Evolutionary conservation across 2,888 invertebrate genomes (phyloP).

Genomic region (Andrena hattorfiana): DNA sequence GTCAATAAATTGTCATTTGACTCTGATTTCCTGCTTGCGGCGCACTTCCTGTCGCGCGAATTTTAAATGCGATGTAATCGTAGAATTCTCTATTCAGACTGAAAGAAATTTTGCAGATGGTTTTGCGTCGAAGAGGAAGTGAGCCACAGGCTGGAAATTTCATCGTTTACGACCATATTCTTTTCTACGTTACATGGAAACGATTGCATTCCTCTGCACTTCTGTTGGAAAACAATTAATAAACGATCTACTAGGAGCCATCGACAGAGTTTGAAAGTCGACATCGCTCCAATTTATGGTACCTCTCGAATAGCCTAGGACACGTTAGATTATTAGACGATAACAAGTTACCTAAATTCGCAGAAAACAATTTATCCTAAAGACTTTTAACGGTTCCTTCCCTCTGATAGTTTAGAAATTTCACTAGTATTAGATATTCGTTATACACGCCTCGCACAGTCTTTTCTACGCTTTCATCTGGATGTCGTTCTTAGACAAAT

Average conservation of each 20-base stretch:
- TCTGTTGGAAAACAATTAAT: conserved; percentile 26
- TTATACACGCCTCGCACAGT: conserved; percentile 1
- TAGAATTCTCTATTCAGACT: neutral
- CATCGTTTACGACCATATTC: neutral
- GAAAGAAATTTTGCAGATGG: neutral
- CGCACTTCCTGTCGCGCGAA: neutral
- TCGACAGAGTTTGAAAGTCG: conserved; percentile 33
- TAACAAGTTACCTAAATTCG: conserved; percentile 55
- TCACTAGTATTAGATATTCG: conserved; percentile 43
- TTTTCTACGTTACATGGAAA: conserved; percentile 29
- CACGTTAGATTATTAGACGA: conserved; percentile 41
- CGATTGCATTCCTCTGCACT: conserved; percentile 14
- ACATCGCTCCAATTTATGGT: conserved; percentile 4
- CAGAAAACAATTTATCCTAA: conserved; percentile 63
- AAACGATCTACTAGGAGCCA: conserved; percentile 28
- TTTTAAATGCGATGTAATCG: neutral
- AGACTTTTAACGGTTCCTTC: conserved; percentile 27
- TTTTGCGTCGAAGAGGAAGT: neutral
- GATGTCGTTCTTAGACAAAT: conserved; percentile 3
- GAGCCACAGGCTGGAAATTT: conserved; percentile 8
- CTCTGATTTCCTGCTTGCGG: neutral
- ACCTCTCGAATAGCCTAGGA: conserved; percentile 12
- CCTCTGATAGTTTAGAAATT: conserved; percentile 44
- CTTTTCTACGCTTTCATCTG: conserved; percentile 17
- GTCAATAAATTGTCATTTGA: conserved; percentile 34